Evolutionary conservation across 2,888 invertebrate species (phyloP), one percentile per base, ranked within the genome.

Genomic region (Drosophila flavopinicola): DNA sequence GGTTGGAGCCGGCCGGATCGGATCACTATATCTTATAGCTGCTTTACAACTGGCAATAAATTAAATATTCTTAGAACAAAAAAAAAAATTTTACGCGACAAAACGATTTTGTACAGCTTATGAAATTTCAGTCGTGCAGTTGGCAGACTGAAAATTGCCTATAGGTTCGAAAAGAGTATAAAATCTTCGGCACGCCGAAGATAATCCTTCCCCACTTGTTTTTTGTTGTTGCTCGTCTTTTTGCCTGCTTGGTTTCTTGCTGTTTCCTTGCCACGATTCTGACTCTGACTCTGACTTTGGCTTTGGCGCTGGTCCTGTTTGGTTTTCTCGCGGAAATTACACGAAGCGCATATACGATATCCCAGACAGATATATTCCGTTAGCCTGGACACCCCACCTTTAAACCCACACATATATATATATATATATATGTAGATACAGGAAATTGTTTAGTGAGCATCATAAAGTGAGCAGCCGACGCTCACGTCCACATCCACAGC

Each of bases 391-490:
- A 20, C 13, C 1, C n/a, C 27, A 52, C 23, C 30, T 60, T 20
- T 38, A 9, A 32, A 17, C 29, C 9, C 11, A 20, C 9, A 20
- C 6, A 27, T 48, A 30, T 29, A 29, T 42, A 37, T 33, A 6
- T 20, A 3, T 33, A 17, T 32, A 52, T 66, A 37, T 54, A 49
- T 56, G 67, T 69, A 75, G 78, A 80, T 71, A 71, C 82, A 86
- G 86, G 83, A 84, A 84, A 84, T 84, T 84, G 83, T 84, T 86
- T 86, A 86, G 84, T 84, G 74, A 79, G 79, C 67, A 52, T 59
- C 82, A 69, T 78, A 79, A 75, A 76, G 45, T 56, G 59, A 61
- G 48, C 60, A 51, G 44, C 44, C 44, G 37, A 56, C 56, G 39
- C 42, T 30, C 47, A 10, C 37, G 61, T 59, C 54, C 41, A 64